phyloP scores from a whole-genome alignment of 2,113 vertebrate genomes.

The Zootoca vivipara region DNA sequence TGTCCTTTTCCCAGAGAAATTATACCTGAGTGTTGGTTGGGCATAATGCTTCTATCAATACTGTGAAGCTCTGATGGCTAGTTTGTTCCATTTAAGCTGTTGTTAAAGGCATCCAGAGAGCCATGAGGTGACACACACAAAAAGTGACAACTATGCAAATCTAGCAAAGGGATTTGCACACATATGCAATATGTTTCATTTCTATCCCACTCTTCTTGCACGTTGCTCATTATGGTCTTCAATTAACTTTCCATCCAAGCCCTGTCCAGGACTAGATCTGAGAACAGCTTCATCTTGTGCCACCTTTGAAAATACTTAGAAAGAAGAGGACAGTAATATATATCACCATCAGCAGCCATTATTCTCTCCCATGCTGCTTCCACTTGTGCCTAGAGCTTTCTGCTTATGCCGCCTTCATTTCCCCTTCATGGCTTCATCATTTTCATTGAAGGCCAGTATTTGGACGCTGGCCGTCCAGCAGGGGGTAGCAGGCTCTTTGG shows the following conservation, averaged over 20 bases:
- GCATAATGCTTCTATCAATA: neutral
- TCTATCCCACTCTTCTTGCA: neutral
- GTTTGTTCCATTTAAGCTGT: neutral
- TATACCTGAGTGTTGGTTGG: neutral
- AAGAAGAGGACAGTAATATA: neutral
- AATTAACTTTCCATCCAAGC: neutral
- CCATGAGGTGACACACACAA: too few species aligned
- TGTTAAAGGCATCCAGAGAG: neutral
- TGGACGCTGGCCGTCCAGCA: neutral
- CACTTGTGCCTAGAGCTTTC: neutral
- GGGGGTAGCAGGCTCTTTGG: slow-evolving; percentile 25
- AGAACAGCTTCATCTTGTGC: neutral
- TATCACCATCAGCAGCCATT: neutral
- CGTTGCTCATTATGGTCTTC: neutral
- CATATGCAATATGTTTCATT: too few species aligned
- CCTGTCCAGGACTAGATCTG: neutral
- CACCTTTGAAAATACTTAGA: neutral
- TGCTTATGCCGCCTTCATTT: neutral
- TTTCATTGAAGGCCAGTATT: neutral
- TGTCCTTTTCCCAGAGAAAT: neutral
- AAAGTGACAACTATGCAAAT: too few species aligned
- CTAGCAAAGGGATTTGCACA: too few species aligned
- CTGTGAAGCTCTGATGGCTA: too few species aligned
- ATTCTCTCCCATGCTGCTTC: neutral
- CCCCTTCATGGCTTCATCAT: neutral